Evolutionary conservation across 1,140 invertebrate genomes (phyloP), one percentile per base, ranked within the genome.

Genomic region (Zaprionus nigranus): DNA sequence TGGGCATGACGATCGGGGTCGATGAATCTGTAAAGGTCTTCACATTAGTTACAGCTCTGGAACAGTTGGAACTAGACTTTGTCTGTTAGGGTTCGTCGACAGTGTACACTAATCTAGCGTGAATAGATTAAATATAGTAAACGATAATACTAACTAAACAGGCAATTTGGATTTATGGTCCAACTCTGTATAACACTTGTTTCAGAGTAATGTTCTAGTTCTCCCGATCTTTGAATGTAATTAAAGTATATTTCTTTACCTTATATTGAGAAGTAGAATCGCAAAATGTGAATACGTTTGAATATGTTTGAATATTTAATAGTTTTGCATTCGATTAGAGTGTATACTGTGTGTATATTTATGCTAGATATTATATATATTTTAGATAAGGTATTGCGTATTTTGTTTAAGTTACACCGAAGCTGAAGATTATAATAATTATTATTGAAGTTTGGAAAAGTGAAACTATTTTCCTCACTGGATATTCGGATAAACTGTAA

Each of bases 271-370:
- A 43, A 43, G 34, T 26, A 36, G 46, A 46, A 64, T 64, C n/a
- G 26, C 15, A 43, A 57, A 57, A 13, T 34, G 6, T 64, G 26
- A 28, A 26, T 24, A 36, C n/a, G n/a, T 46, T 34, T 67, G 24
- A 58, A 49, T 67, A 58, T 34, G n/a, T 58, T 17, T 20, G 58
- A 38, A 34, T 69, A 51, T 61, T 60, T 53, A 34, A 53, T 46
- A 46, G n/a, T 46, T 40, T 40, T 40, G 38, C 40, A 46, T 53
- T 69, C 30, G 56, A 61, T 68, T 20, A 67, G 46, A 9, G 40
- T 61, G 34, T 46, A 11, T 53, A 53, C 30, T 40, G n/a, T 51
- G 20, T 26, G 24, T 26, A 22, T 26, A 36, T 38, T 59, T 57
- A 34, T 51, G 12, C 13, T 65, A 26, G 24, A 17, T 46, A 46